Evolutionary conservation across 2,888 invertebrate genomes (phyloP).

Genomic region (Rosalia funebris): DNA sequence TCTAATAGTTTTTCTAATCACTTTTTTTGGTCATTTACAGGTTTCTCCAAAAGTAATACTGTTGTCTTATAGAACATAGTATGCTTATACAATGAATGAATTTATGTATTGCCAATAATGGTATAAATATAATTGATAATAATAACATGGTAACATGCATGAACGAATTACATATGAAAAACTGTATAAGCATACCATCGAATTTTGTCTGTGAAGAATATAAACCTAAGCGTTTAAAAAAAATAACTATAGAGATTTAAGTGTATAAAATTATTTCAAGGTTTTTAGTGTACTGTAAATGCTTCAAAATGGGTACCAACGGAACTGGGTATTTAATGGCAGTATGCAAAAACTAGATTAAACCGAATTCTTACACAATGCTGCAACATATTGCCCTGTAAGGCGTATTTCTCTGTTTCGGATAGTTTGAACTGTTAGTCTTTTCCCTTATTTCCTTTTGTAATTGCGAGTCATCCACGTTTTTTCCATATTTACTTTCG

Average conservation of each 20-base stretch:
- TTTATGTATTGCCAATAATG: no score
- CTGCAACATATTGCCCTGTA: constrained; percentile 62
- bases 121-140: no score
- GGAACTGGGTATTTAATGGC: neutral
- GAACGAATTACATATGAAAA: no score
- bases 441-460: constrained; percentile 53
- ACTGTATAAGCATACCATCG: no score
- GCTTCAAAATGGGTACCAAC: neutral
- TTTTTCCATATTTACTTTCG: constrained; percentile 62
- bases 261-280: neutral
- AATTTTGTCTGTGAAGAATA: no score
- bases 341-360: neutral
- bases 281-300: neutral
- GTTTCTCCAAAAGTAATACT: no score
- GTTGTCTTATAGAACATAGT: no score
- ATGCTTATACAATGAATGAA: no score
- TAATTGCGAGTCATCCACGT: constrained; percentile 59
- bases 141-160: no score
- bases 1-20: no score
- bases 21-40: no score
- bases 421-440: constrained; percentile 36
- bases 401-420: constrained; percentile 57
- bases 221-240: no score
- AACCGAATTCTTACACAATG: constrained; percentile 54
- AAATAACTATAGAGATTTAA: neutral